phyloP scores from a whole-genome alignment of 2,888 invertebrate genomes.

The Prosapia bicincta region DNA sequence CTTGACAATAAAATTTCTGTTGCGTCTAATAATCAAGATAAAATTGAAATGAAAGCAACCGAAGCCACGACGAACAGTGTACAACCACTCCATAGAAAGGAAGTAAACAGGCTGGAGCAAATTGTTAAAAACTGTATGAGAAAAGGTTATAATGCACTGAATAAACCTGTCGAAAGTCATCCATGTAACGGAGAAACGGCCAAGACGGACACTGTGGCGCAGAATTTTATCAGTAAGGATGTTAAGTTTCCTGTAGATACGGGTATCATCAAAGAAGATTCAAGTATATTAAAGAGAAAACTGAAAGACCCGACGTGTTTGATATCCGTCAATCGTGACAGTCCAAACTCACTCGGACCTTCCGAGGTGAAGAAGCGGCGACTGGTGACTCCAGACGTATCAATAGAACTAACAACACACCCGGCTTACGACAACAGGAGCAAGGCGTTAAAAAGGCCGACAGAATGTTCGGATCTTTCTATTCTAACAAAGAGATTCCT shows the following conservation, averaged over 20 bases:
- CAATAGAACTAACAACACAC: constrained; percentile 38
- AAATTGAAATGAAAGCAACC: background rate
- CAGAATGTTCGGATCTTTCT: constrained; percentile 15
- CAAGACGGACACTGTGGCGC: background rate
- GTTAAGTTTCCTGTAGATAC: background rate
- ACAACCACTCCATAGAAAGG: constrained; percentile 22
- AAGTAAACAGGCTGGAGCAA: constrained; percentile 15
- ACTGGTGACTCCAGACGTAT: constrained; percentile 39
- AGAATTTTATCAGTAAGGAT: background rate
- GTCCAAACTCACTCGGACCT: constrained; percentile 11
- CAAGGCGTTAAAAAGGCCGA: background rate
- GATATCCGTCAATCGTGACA: constrained; percentile 6
- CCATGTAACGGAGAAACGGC: background rate
- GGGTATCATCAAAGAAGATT: background rate
- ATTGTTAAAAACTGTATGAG: constrained; percentile 21
- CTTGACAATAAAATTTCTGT: background rate
- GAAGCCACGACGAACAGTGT: background rate
- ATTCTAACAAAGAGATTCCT: constrained; percentile 20
- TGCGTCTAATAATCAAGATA: background rate
- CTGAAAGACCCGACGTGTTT: constrained; percentile 27
- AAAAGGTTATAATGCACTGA: background rate
- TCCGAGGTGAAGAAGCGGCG: constrained; percentile 36
- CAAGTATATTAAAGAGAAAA: constrained; percentile 36
- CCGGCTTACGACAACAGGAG: constrained; percentile 30
- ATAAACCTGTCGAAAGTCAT: background rate